A percentile compares a stretch with the other conserved stretches of the same genome.
Conservation (phyloP, 2,888 invertebrate genomes). For the Hoplodrina blanda region DNA sequence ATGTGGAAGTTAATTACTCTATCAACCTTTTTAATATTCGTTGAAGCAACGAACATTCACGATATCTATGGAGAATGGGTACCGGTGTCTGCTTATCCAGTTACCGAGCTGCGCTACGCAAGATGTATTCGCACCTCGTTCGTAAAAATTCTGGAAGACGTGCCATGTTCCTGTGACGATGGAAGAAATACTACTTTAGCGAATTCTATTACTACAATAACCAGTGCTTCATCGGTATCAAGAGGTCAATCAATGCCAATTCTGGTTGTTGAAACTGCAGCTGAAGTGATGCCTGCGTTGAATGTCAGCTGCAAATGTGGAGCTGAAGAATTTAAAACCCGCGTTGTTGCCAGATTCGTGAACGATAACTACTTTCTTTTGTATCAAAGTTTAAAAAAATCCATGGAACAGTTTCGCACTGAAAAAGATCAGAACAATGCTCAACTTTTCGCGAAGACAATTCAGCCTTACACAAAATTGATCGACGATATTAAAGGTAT, state of each 20-base stretch:
- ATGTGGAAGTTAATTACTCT: conserved; percentile 17
- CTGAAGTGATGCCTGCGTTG: background rate
- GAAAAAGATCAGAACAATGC: background rate
- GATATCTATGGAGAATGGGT: conserved; percentile 18
- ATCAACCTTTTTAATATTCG: background rate
- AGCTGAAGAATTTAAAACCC: background rate
- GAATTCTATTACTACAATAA: too few relatives aligned
- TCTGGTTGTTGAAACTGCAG: background rate
- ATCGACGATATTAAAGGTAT: background rate
- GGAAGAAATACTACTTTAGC: background rate
- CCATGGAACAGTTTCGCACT: background rate
- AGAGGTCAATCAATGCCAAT: background rate
- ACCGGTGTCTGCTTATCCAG: conserved; percentile 1
- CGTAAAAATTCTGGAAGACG: background rate
- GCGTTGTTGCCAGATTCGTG: background rate
- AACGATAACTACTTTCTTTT: conserved; percentile 7
- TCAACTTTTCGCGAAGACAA: conserved; percentile 4
- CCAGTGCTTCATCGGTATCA: background rate
- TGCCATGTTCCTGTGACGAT: conserved; percentile 11
- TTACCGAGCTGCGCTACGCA: background rate
- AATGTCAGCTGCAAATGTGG: conserved; percentile 15
- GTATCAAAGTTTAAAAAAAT: background rate
- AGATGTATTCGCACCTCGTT: conserved; percentile 1
- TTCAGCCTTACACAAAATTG: conserved; percentile 5
- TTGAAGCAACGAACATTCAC: background rate